These are phyloP conservation scores for Coronaproctus castanopsis DNA, from an alignment of 2,888 invertebrate genomes.

Conservation along the genomic window DNA sequence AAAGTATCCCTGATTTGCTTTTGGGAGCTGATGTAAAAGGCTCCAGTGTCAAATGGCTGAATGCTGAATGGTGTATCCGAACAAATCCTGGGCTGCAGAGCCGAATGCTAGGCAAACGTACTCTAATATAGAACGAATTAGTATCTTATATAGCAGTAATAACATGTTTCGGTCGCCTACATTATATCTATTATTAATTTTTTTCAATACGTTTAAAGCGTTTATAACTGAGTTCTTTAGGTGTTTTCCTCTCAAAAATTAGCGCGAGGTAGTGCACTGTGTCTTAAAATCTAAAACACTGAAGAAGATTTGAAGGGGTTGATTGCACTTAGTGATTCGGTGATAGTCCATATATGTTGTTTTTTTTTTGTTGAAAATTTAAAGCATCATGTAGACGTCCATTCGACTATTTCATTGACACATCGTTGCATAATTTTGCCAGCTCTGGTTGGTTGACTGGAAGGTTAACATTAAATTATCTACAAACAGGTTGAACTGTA, in stretches of 20 bases:
- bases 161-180: not conserved
- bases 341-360: not conserved
- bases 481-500: not conserved
- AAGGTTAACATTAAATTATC: not conserved
- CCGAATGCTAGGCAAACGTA: not conserved
- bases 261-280: too few species aligned
- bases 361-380: not conserved
- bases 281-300: not conserved
- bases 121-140: not conserved
- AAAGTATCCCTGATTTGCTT: not conserved
- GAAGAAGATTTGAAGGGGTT: not conserved
- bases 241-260: too few species aligned
- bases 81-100: not conserved
- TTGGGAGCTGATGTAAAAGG: not conserved
- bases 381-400: too few species aligned
- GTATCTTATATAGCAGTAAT: not conserved
- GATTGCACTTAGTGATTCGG: not conserved
- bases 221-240: too few species aligned
- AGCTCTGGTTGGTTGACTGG: not conserved
- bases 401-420: not conserved
- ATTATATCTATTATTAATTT: not conserved
- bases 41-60: not conserved
- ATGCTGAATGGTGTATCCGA: not conserved
- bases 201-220: not conserved
- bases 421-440: not conserved